Evolutionary conservation across 2,888 invertebrate species (phyloP), one percentile per base, ranked within the genome.

Genomic region (Pandemis cinnamomeana): DNA sequence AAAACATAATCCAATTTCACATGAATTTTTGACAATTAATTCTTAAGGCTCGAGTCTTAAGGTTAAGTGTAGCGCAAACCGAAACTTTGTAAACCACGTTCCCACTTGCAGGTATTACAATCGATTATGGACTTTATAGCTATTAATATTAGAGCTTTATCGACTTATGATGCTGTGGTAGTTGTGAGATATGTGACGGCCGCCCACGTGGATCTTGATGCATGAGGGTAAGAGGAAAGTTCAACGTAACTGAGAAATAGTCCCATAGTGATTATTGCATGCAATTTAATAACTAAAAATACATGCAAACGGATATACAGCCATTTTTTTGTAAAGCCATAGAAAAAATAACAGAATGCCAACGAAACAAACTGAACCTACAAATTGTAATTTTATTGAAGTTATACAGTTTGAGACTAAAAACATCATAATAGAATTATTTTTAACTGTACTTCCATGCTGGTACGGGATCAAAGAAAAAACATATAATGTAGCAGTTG

Each of bases 131-230:
- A 66, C 69, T 60, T 69, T 73, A 64, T 7, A 0, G 0, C 0
- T 13, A 15, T n/a, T 2, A 0, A 0, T 7, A 8, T 36, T 51
- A 70, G 60, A 73, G 42, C 4, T 44, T 51, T 42, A 8, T 42
- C 5, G 2, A 6, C 55, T 0, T 0, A 55, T 41, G 51, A 7
- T 36, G 44, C 44, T 46, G 46, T 46, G 7, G 53, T 67, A 53
- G 66, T 53, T 27, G 69, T 67, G 53, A 70, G 69, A 70, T 46
- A 55, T 71, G 15, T 15, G 67, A 60, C 36, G 66, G 44, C 71
- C 74, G 74, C 74, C 74, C 71, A 74, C 74, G 66, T 71, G 67
- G 69, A 61, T 51, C 15, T 53, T 68, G 67, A 55, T 67, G 41
- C 53, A 58, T 68, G 58, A 58, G 13, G 58, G 44, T 44, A 44